These are phyloP conservation scores for Pachyuromys duprasi DNA, from an alignment of 2,797 vertebrate genomes.

Conservation along the genomic window DNA sequence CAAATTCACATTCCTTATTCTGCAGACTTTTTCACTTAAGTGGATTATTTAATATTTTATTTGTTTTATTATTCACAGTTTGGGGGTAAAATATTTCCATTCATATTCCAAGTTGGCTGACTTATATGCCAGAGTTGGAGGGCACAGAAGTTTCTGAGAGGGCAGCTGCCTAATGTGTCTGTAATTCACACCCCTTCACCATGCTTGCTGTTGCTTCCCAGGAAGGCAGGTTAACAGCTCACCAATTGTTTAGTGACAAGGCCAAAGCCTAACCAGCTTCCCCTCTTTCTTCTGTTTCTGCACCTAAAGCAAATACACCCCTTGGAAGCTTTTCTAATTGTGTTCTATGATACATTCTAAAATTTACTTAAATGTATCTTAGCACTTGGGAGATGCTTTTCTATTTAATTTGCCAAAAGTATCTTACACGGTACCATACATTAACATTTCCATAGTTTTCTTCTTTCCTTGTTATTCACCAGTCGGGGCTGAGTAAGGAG, in stretches of 20 bases:
- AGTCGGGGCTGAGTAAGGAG: background rate
- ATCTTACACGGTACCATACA: slow-evolving; percentile 19
- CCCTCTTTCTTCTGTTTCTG: background rate
- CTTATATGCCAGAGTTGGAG: slow-evolving; percentile 44
- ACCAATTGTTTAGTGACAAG: background rate
- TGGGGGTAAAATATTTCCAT: slow-evolving; percentile 77
- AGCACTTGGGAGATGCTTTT: background rate
- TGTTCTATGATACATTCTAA: background rate
- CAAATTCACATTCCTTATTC: slow-evolving; percentile 82
- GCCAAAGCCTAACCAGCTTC: background rate
- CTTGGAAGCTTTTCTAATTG: slow-evolving; percentile 21
- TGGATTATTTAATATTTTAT: slow-evolving; percentile 83
- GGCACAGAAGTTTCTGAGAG: slow-evolving; percentile 52
- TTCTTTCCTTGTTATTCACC: background rate
- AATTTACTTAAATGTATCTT: slow-evolving; percentile 43
- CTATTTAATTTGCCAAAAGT: slow-evolving; percentile 21
- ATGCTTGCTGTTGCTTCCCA: background rate
- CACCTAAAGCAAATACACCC: background rate
- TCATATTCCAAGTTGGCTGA: slow-evolving; percentile 63
- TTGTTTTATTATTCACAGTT: slow-evolving; percentile 84
- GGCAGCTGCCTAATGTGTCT: background rate
- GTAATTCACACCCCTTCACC: background rate
- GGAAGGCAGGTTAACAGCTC: slow-evolving; percentile 57
- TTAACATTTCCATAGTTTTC: background rate
- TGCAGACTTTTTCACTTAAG: slow-evolving; percentile 76